Evolutionary conservation across 1,140 invertebrate species (phyloP).

Genomic region (Lethrus apterus): DNA sequence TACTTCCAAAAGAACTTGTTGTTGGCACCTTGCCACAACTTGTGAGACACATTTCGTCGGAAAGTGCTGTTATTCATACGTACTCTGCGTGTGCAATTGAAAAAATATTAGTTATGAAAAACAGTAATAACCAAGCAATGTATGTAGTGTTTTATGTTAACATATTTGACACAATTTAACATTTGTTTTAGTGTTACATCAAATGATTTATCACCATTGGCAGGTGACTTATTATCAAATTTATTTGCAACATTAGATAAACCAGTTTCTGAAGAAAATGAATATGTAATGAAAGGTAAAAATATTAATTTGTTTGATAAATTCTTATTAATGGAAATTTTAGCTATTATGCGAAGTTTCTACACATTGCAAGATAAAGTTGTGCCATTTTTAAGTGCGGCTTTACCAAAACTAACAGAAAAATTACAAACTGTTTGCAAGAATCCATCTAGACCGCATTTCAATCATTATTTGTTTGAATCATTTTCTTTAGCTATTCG

Average conservation of each 20-base stretch:
- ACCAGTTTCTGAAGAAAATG: slow-evolving; percentile 81
- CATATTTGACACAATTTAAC: neutral
- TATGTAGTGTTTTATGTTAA: slow-evolving; percentile 35
- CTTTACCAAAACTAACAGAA: slow-evolving; percentile 76
- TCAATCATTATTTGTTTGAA: slow-evolving; percentile 97
- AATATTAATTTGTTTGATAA: neutral
- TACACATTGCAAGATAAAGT: slow-evolving; percentile 71
- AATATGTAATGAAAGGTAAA: slow-evolving; percentile 91
- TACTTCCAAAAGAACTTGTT: slow-evolving; percentile 73
- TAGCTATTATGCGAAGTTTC: slow-evolving; percentile 84
- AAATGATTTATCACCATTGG: slow-evolving; percentile 51
- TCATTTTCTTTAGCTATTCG: slow-evolving; percentile 80
- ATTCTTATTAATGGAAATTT: slow-evolving; percentile 15
- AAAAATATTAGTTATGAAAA: slow-evolving; percentile 72
- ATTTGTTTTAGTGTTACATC: slow-evolving; percentile 50
- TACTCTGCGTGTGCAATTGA: slow-evolving; percentile 91
- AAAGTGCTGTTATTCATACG: slow-evolving; percentile 85
- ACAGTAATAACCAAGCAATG: slow-evolving; percentile 47
- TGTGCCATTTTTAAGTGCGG: slow-evolving; percentile 69
- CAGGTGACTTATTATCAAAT: slow-evolving; percentile 60
- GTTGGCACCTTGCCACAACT: slow-evolving; percentile 68
- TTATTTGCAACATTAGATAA: slow-evolving; percentile 68
- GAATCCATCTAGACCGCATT: slow-evolving; percentile 94
- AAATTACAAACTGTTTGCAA: slow-evolving; percentile 80
- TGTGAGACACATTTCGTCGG: slow-evolving; percentile 60